phyloP scores from a whole-genome alignment of 1,140 invertebrate species.

The Calliopsis andreniformis region DNA sequence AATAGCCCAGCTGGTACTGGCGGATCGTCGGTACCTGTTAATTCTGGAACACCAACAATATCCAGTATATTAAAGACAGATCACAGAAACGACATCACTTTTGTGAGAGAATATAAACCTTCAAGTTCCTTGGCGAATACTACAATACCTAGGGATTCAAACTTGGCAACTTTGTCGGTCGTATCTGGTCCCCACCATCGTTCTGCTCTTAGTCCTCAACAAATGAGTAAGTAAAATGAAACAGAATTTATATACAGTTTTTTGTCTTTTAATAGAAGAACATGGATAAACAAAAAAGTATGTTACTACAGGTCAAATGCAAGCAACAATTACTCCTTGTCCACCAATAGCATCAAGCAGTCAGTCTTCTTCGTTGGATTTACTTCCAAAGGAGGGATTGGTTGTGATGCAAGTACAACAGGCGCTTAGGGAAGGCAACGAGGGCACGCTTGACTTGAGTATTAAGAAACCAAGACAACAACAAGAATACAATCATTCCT shows the following conservation, averaged over 20 bases:
- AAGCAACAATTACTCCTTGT: conserved; percentile 86
- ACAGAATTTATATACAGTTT: neutral
- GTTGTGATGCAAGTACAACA: conserved; percentile 85
- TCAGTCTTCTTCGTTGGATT: conserved; percentile 69
- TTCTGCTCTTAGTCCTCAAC: conserved; percentile 77
- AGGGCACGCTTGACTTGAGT: conserved; percentile 88
- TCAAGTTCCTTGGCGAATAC: conserved; percentile 71
- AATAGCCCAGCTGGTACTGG: conserved; percentile 76
- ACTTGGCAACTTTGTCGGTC: conserved; percentile 86
- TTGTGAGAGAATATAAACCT: conserved; percentile 81
- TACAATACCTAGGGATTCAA: conserved; percentile 80
- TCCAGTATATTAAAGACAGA: conserved; percentile 85
- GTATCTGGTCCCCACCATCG: conserved; percentile 81
- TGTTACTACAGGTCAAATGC: conserved; percentile 80
- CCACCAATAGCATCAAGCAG: conserved; percentile 72
- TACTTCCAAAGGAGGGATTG: conserved; percentile 82
- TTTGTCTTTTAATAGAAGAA: neutral
- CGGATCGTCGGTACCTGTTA: conserved; percentile 69
- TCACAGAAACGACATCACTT: conserved; percentile 81
- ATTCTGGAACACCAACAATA: conserved; percentile 84
- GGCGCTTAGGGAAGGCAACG: conserved; percentile 74
- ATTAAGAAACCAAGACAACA: conserved; percentile 89
- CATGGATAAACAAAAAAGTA: neutral
- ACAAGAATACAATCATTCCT: conserved; percentile 79
- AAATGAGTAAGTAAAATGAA: conserved; percentile 69